Conservation (phyloP, 2,888 invertebrate species). For the Synanthedon andrenaeformis region DNA sequence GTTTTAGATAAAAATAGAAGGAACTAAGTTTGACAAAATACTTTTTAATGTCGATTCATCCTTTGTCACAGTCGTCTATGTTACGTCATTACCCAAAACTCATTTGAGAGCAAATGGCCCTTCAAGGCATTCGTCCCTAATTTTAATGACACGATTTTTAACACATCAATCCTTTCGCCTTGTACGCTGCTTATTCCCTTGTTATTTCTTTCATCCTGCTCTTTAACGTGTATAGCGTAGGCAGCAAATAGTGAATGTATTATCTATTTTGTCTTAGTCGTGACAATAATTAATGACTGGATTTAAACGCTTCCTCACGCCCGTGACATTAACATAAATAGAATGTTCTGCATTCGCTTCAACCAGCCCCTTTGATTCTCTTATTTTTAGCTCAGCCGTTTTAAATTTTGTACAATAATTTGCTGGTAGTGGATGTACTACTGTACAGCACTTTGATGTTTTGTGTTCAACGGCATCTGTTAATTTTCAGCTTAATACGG, state of each 20-base stretch:
- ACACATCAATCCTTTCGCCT: constrained; percentile 54
- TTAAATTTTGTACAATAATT: constrained; percentile 63
- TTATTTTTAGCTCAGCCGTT: constrained; percentile 62
- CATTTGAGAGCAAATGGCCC: constrained; percentile 46
- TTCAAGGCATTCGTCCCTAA: constrained; percentile 46
- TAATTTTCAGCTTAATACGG: constrained; percentile 48
- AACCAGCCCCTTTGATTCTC: constrained; percentile 63
- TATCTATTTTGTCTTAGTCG: constrained; percentile 67
- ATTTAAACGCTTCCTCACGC: constrained; percentile 72
- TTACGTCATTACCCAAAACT: constrained; percentile 53
- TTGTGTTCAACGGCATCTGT: constrained; percentile 54
- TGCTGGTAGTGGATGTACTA: constrained; percentile 43
- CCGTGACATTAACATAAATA: constrained; percentile 71
- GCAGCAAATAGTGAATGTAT: constrained; percentile 65
- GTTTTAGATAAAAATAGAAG: too few species aligned
- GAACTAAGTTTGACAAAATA: constrained; percentile 57
- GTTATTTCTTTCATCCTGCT: constrained; percentile 58
- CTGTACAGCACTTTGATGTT: constrained; percentile 63
- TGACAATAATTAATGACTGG: constrained; percentile 71
- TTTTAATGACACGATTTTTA: constrained; percentile 57
- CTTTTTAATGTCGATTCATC: constrained; percentile 53
- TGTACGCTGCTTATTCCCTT: constrained; percentile 49
- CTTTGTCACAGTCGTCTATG: constrained; percentile 39
- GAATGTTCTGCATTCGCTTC: constrained; percentile 60
- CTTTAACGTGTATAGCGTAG: constrained; percentile 44